Conservation (phyloP, 2,797 vertebrate species). For the Amniataba percoides region DNA sequence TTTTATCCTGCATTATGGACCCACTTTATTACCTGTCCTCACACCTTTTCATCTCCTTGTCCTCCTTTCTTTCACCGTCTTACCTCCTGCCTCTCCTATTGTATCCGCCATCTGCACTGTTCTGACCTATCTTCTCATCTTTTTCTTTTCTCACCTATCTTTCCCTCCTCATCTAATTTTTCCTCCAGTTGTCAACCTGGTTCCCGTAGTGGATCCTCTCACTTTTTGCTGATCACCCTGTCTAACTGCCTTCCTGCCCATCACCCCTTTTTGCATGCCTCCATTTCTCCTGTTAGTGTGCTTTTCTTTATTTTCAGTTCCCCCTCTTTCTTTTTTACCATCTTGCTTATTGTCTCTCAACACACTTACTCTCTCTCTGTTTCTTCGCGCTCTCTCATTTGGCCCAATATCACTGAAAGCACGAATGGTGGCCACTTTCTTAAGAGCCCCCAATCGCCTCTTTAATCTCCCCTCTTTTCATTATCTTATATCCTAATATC, state of each 20-base stretch:
- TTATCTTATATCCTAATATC: conserved; percentile 30
- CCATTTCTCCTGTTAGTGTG: conserved; percentile 9
- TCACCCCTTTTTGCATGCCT: conserved; percentile 3
- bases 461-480: conserved; percentile 40
- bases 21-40: conserved; percentile 18
- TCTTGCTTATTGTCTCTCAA: conserved; percentile 22
- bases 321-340: background rate
- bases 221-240: conserved; percentile 33
- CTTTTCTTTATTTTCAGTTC: background rate
- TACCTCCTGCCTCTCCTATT: conserved; percentile 22
- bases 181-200: conserved; percentile 21
- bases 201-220: conserved; percentile 10
- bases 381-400: conserved; percentile 33
- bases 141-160: background rate
- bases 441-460: conserved; percentile 33
- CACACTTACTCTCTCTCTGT: conserved; percentile 18
- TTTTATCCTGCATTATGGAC: conserved; percentile 31
- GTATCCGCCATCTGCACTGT: conserved; percentile 8
- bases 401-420: conserved; percentile 34
- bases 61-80: conserved; percentile 19
- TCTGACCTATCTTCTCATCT: conserved; percentile 9
- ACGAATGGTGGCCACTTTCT: conserved; percentile 22
- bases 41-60: conserved; percentile 31
- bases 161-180: background rate
- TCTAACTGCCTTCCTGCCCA: conserved; percentile 17